A percentile compares a stretch with the other conserved stretches of the same genome.
Evolutionary conservation across 2,888 invertebrate genomes (phyloP).

Genomic region (Synergus japonicus): DNA sequence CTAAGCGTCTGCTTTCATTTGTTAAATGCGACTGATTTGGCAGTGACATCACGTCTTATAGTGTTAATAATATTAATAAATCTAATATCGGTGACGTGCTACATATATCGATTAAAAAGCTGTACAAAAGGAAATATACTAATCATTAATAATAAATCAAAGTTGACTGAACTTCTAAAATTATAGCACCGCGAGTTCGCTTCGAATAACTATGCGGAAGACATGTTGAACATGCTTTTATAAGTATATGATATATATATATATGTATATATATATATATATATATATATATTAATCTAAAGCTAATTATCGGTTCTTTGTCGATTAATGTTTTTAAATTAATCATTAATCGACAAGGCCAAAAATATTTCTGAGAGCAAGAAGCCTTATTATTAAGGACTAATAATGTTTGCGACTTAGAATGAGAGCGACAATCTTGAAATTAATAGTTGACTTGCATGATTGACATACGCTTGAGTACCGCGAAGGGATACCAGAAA

Average conservation of each 20-base stretch:
- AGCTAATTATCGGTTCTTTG: slow-evolving; percentile 22
- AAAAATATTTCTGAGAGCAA: slow-evolving; percentile 33
- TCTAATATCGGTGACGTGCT: slow-evolving; percentile 67
- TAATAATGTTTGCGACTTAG: slow-evolving; percentile 31
- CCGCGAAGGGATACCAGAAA: slow-evolving; percentile 19
- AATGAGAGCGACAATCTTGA: slow-evolving; percentile 34
- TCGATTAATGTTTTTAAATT: background rate
- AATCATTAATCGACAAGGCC: slow-evolving; percentile 16
- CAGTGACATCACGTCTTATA: slow-evolving; percentile 66
- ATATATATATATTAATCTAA: slow-evolving; percentile 20
- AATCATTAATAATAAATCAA: slow-evolving; percentile 65
- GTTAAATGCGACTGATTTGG: slow-evolving; percentile 68
- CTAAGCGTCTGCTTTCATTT: slow-evolving; percentile 41
- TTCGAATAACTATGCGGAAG: slow-evolving; percentile 38
- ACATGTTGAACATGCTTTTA: slow-evolving; percentile 26
- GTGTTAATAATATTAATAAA: slow-evolving; percentile 61
- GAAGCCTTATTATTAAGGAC: slow-evolving; percentile 4
- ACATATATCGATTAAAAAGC: slow-evolving; percentile 72
- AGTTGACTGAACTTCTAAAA: slow-evolving; percentile 66
- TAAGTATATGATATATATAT: slow-evolving; percentile 8
- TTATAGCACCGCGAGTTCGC: slow-evolving; percentile 67
- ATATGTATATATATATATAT: too few relatives aligned
- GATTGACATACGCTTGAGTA: slow-evolving; percentile 19
- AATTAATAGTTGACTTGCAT: slow-evolving; percentile 28
- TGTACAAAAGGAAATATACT: slow-evolving; percentile 67